These are phyloP conservation scores for Notamacropus eugenii DNA, from an alignment of 2,797 vertebrate genomes.

Conservation along the genomic window DNA sequence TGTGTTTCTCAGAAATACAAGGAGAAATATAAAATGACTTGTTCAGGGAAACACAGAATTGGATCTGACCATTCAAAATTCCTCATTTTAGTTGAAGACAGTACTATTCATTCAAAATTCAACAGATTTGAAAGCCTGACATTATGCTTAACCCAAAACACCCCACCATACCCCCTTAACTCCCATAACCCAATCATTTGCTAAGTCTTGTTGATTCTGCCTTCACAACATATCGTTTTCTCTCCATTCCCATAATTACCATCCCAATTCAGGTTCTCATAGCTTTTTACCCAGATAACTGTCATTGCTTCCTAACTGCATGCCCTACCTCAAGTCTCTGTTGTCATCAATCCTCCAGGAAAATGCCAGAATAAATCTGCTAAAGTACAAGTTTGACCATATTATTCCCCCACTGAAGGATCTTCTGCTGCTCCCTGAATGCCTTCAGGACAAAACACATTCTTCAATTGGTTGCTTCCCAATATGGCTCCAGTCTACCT, in stretches of 20 bases:
- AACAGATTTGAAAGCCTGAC: not conserved
- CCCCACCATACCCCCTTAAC: not conserved
- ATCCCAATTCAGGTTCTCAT: not conserved
- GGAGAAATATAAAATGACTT: not conserved
- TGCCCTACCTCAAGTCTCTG: not conserved
- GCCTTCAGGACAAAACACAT: not conserved
- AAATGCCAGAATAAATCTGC: not conserved
- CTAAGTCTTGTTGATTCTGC: not conserved
- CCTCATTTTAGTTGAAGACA: not conserved
- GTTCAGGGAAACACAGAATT: not conserved
- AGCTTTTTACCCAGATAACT: not conserved
- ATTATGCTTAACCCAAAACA: not conserved
- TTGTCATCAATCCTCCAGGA: not conserved
- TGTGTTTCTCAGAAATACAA: no score
- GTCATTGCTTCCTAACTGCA: not conserved
- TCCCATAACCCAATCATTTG: not conserved
- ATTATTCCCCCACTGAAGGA: not conserved
- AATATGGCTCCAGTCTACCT: not conserved
- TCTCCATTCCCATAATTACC: not conserved
- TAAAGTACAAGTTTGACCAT: not conserved
- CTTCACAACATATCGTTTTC: not conserved
- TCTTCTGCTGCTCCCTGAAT: not conserved
- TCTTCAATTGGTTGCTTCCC: not conserved
- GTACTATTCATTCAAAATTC: not conserved
- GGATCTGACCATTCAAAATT: not conserved